Evolutionary conservation across 2,113 vertebrate species (phyloP), one percentile per base, ranked within the genome.

Genomic region (Mus musculus): DNA sequence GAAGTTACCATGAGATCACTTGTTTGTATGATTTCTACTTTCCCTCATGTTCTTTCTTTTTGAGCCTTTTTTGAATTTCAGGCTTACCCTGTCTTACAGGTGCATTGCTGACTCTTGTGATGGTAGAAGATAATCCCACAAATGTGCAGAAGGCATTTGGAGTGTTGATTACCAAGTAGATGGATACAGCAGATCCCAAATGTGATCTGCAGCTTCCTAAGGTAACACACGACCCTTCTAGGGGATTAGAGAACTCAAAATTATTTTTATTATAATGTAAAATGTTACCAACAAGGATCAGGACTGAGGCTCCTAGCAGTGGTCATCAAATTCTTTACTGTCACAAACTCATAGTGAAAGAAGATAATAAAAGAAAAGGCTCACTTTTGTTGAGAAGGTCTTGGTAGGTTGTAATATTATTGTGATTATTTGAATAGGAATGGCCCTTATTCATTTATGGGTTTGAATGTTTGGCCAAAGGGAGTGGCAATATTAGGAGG

Each of bases 191-290:
- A 6, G 3, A 65, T 78, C 89, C 85, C 54, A 10, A 10, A 8
- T 88, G 36, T 92, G 89, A 46, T 78, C 89, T 78, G 17, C 28
- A 81, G 33, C 33, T 20, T 90, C 56, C 59, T 89, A 54, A 52
- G 49, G 46, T 9, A n/a, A 2, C 11, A 54, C 42, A 82, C 14
- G 67, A n/a, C 24, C 4, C 67, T 92, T 85, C 82, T 7, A 67
- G 5, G n/a, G 46, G 26, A 84, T 56, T 94, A 67, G 24, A 85
- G 94, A 88, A 10, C 65, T 94, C 36, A 76, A 85, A 85, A 69
- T 59, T 75, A 75, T 80, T 95, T 94, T 88, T 9, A 88, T 42
- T 90, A 42, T n/a, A 71, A 89, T 86, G n/a, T 65, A 75, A 93
- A 36, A 67, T 76, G 42, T 56, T 63, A 88, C 42, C 89, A 94